These are phyloP conservation scores for Dissostichus mawsoni DNA, from an alignment of 2,113 vertebrate genomes.

Conservation along the genomic window DNA sequence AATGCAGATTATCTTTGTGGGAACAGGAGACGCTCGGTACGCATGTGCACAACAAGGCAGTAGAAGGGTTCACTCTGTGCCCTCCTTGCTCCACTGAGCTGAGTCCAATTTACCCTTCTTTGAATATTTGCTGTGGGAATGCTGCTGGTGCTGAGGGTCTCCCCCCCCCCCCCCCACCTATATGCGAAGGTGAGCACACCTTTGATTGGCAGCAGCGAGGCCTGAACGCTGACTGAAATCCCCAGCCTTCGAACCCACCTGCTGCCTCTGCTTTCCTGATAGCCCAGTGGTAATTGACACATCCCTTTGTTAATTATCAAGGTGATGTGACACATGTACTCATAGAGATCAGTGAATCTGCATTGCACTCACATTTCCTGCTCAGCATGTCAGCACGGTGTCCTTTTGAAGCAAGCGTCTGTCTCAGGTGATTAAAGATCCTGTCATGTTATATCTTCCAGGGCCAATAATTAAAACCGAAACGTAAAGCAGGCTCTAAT, in stretches of 20 bases:
- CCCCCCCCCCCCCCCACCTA: constrained; percentile 29
- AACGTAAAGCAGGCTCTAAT: constrained; percentile 84
- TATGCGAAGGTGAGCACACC: constrained; percentile 44
- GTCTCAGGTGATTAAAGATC: constrained; percentile 80
- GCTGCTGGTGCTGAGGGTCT: constrained; percentile 29
- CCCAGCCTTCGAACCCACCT: constrained; percentile 55
- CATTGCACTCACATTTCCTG: constrained; percentile 73
- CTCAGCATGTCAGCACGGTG: constrained; percentile 80
- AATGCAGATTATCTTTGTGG: constrained; percentile 52
- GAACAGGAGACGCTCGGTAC: constrained; percentile 31
- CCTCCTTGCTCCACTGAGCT: constrained; percentile 73
- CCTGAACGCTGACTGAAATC: constrained; percentile 41
- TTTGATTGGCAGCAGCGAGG: constrained; percentile 57
- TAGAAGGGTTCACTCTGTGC: constrained; percentile 46
- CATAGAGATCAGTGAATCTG: constrained; percentile 75
- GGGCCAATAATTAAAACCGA: constrained; percentile 85
- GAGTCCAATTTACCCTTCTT: constrained; percentile 74
- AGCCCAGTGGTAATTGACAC: constrained; percentile 74
- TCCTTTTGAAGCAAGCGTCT: constrained; percentile 76
- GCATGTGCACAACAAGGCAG: constrained; percentile 53
- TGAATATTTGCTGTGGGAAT: constrained; percentile 72
- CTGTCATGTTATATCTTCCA: constrained; percentile 77
- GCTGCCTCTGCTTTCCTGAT: constrained; percentile 65
- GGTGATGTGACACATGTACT: constrained; percentile 76
- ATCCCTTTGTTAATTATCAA: constrained; percentile 78